Percentiles rank a stretch among this genome's conserved stretches.
Evolutionary conservation across 2,797 vertebrate species (phyloP).

Genomic region (Geotrypetes seraphini): DNA sequence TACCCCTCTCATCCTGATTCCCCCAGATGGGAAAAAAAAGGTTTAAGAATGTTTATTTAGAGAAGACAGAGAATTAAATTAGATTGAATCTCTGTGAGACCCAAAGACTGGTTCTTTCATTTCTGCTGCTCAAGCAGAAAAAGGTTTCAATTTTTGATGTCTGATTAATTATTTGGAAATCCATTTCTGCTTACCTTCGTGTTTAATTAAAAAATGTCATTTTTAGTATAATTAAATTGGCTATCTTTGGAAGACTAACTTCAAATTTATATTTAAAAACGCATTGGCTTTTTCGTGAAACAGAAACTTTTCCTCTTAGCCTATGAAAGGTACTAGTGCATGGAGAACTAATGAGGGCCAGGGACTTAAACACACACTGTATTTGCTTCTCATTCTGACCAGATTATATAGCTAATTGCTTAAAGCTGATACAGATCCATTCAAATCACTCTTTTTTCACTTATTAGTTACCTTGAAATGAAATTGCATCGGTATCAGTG

Average conservation of each 20-base stretch:
- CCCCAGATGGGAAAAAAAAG: slow-evolving; percentile 77
- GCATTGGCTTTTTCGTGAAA: slow-evolving; percentile 47
- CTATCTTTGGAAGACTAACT: slow-evolving; percentile 78
- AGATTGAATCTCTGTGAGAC: slow-evolving; percentile 85
- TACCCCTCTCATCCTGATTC: slow-evolving; percentile 90
- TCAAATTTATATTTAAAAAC: slow-evolving; percentile 60
- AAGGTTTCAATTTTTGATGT: slow-evolving; percentile 74
- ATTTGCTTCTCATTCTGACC: slow-evolving; percentile 42
- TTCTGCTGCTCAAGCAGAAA: slow-evolving; percentile 86
- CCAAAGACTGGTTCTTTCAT: slow-evolving; percentile 73
- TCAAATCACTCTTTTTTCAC: too few species aligned
- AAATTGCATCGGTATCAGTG: too few species aligned
- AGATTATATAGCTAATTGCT: slow-evolving; percentile 42
- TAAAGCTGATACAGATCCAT: slow-evolving; percentile 42
- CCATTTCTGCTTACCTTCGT: slow-evolving; percentile 91
- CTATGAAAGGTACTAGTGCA: slow-evolving; percentile 47
- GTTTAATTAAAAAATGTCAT: slow-evolving; percentile 97
- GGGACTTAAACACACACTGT: slow-evolving; percentile 37
- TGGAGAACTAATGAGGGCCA: slow-evolving; percentile 42
- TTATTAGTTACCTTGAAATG: too few species aligned
- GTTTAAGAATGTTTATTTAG: slow-evolving; percentile 89
- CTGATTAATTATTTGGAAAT: slow-evolving; percentile 95
- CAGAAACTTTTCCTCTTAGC: slow-evolving; percentile 63
- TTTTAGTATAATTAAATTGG: slow-evolving; percentile 95
- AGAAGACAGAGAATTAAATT: slow-evolving; percentile 86